A percentile compares a stretch with the other conserved stretches of the same genome.
phyloP scores from a whole-genome alignment of 1,140 invertebrate species.

The Hyphantria cunea region DNA sequence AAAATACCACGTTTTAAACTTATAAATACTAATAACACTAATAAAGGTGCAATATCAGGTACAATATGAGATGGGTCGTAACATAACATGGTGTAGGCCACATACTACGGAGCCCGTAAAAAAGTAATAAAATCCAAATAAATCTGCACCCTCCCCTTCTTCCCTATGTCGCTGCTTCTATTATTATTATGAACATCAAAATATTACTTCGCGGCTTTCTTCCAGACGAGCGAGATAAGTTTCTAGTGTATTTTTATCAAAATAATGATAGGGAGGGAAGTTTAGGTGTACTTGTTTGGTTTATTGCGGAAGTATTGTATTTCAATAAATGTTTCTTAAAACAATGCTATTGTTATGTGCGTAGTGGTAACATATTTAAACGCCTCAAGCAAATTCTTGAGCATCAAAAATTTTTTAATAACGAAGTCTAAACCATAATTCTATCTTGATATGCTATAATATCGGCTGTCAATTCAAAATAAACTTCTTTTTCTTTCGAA shows the following conservation, averaged over 20 bases:
- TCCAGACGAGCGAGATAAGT: constrained; percentile 43
- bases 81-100: constrained; percentile 49
- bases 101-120: constrained; percentile 60
- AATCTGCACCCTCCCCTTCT: constrained; percentile 56
- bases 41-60: constrained; percentile 30
- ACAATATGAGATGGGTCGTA: constrained; percentile 46
- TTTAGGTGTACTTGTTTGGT: neutral
- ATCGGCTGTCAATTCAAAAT: too few relatives aligned
- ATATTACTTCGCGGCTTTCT: constrained; percentile 47
- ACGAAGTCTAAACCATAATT: too few relatives aligned
- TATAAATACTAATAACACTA: constrained; percentile 26
- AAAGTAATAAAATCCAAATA: constrained; percentile 78
- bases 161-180: constrained; percentile 49
- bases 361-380: neutral
- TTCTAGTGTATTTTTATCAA: constrained; percentile 27
- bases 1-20: constrained; percentile 19
- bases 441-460: too few relatives aligned
- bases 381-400: too few relatives aligned
- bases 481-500: too few relatives aligned
- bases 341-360: too few relatives aligned
- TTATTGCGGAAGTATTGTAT: constrained; percentile 1
- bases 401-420: too few relatives aligned
- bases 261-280: constrained; percentile 13
- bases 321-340: too few relatives aligned
- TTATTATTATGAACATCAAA: constrained; percentile 71